Base-by-base conservation (phyloP, 2,888 invertebrate genomes). In the Cerastoderma edule region DNA sequence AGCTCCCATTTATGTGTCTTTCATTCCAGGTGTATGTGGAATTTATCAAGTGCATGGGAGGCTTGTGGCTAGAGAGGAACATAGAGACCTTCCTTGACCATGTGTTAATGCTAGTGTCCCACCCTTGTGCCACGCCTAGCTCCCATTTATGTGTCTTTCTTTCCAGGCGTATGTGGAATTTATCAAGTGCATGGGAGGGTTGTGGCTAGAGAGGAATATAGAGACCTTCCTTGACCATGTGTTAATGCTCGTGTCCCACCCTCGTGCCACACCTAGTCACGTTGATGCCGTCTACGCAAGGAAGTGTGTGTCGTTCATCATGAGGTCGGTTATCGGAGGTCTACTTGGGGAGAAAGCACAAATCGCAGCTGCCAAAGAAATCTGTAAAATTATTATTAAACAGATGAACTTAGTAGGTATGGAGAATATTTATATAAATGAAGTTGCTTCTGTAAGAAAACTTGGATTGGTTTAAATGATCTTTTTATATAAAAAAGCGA, bases 341-440 rank as follows among this genome's bases (percentile, higher is more conserved):
- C 96, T 99, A 95, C 94, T 99, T 28, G 97, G 98, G 0, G 99
- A 99, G 93, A 98, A 98, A 88, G 98, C 99, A 10, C 99, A 99
- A 93, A 96, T 97, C 35, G 96, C 97, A 0, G 92, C 93, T 24
- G 99, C 99, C 91, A 97, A 98, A 91, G 98, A 99, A 93, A 96
- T 99, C 68, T 96, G 97, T 82, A 96, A 96, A 84, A 96, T 98
- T 69, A 96, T 99, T 32, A 95, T 96, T 53, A 97, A 97, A 89
- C 98, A 98, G 93, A 98, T 98, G 97, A 97, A 97, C 93, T 78
- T 87, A 67, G 85, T 91, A 33, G 91, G 91, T 90, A 76, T 74
- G 84, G 73, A 89, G 90, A 89, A n/a, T n/a, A n/a, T n/a, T n/a
- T n/a, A n/a, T n/a, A n/a, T n/a, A n/a, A n/a, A n/a, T 50, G 89